These are phyloP conservation scores for Orthosia cruda DNA, from an alignment of 2,888 invertebrate species.

Conservation along the genomic window DNA sequence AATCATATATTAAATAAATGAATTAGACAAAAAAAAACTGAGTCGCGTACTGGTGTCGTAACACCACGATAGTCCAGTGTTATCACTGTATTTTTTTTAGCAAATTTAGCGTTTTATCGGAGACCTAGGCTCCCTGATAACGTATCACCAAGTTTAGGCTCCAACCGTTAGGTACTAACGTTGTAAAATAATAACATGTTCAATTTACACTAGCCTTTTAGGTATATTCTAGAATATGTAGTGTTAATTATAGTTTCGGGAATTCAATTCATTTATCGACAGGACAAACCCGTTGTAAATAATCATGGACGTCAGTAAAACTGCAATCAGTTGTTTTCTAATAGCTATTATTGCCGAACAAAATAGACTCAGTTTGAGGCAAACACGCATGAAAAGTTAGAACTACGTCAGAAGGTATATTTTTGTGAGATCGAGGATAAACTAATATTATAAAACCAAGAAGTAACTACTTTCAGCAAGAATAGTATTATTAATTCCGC, in stretches of 20 bases:
- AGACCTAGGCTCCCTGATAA: slow-evolving; percentile 88
- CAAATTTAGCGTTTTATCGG: slow-evolving; percentile 89
- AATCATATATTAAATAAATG: slow-evolving; percentile 34
- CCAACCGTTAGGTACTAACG: slow-evolving; percentile 63
- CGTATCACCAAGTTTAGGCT: slow-evolving; percentile 87
- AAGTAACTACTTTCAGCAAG: no score
- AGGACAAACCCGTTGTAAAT: neutral
- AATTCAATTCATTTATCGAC: neutral
- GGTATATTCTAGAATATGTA: neutral
- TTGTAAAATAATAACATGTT: slow-evolving; percentile 55
- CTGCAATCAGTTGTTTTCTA: neutral
- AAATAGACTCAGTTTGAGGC: neutral
- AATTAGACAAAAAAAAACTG: slow-evolving; percentile 61
- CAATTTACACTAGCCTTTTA: slow-evolving; percentile 39
- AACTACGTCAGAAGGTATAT: neutral
- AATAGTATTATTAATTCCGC: no score
- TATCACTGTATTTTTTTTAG: slow-evolving; percentile 85
- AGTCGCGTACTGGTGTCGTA: slow-evolving; percentile 56
- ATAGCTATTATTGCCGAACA: neutral
- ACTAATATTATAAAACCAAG: no score
- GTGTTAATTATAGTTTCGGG: neutral
- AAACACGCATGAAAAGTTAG: neutral
- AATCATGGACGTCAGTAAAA: no score
- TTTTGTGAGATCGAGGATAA: neutral
- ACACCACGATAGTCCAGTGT: slow-evolving; percentile 78